Evolutionary conservation across 2,113 vertebrate genomes (phyloP).

Genomic region (Pelodiscus sinensis): DNA sequence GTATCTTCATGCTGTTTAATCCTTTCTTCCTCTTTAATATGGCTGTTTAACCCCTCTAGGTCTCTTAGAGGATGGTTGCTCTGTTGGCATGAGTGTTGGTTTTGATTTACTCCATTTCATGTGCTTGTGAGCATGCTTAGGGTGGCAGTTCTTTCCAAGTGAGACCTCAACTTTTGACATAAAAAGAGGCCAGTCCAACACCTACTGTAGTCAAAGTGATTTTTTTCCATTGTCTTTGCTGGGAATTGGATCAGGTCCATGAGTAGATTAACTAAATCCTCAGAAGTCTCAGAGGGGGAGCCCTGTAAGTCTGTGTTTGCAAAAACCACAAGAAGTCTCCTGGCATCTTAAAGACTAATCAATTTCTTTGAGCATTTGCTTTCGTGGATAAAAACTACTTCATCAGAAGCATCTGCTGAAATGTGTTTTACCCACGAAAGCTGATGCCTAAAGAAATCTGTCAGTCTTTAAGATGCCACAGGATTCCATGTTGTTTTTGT

Average conservation of each 20-base stretch:
- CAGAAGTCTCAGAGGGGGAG: not conserved
- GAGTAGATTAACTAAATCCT: not conserved
- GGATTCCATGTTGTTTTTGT: no score
- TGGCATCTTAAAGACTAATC: no score
- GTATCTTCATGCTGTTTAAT: not conserved
- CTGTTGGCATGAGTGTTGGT: accelerated
- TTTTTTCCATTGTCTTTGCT: not conserved
- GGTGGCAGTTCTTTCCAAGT: not conserved
- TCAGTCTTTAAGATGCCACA: no score
- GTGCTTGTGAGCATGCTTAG: not conserved
- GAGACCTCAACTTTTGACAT: not conserved
- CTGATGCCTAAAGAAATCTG: no score
- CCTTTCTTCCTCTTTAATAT: not conserved
- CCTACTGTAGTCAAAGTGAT: not conserved
- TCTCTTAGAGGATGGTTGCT: not conserved
- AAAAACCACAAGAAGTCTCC: no score
- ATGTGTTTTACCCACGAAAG: no score
- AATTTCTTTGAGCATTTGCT: no score
- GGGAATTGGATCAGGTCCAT: not conserved
- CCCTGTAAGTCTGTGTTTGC: no score
- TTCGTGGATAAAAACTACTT: no score
- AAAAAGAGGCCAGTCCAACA: not conserved
- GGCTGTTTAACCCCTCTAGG: not conserved
- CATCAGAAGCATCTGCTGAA: no score
- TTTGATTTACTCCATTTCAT: not conserved